These are phyloP conservation scores for Idaea biselata DNA, from an alignment of 2,888 invertebrate species.

Conservation along the genomic window DNA sequence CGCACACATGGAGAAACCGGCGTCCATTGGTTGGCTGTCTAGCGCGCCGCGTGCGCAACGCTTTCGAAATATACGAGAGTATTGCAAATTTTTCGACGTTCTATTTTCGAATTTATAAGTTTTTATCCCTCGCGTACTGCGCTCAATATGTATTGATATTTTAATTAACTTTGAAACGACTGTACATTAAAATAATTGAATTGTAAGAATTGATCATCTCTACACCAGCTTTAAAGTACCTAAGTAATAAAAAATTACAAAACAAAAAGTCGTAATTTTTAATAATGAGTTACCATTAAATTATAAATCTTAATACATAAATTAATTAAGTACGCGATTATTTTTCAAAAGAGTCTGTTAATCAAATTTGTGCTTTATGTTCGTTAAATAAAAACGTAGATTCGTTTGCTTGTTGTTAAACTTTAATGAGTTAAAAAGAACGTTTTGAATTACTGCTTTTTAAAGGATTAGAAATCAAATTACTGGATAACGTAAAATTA, in stretches of 20 bases:
- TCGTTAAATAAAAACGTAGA: background rate
- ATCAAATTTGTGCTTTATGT: background rate
- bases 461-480: background rate
- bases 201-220: too few species aligned
- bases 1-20: constrained; percentile 39
- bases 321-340: background rate
- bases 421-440: background rate
- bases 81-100: constrained; percentile 70
- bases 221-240: too few species aligned
- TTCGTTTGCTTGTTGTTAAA: background rate
- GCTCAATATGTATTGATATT: constrained; percentile 53
- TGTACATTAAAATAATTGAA: too few species aligned
- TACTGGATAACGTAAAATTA: background rate
- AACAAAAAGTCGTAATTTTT: too few species aligned
- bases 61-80: constrained; percentile 56
- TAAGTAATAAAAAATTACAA: too few species aligned
- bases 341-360: too few species aligned
- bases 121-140: constrained; percentile 59
- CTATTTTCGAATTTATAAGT: constrained; percentile 73
- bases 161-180: constrained; percentile 23
- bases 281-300: too few species aligned
- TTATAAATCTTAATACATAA: too few species aligned
- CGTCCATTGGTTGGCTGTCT: constrained; percentile 60
- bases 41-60: constrained; percentile 30
- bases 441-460: background rate